Percentiles rank a stretch among this genome's conserved stretches.
These are phyloP conservation scores for Panurus biarmicus DNA, from an alignment of 2,113 vertebrate species.

Conservation along the genomic window DNA sequence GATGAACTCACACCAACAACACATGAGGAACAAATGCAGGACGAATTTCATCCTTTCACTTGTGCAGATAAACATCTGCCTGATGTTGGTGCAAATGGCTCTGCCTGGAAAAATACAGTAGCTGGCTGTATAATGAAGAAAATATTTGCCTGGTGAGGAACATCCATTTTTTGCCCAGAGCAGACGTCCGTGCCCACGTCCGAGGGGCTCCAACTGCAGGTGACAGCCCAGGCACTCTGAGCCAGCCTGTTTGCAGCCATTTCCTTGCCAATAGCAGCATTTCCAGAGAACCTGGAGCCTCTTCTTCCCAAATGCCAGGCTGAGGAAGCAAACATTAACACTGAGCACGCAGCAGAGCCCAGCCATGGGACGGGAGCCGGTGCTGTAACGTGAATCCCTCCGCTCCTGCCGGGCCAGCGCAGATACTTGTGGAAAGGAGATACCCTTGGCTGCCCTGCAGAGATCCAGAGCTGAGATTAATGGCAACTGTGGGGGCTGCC, in stretches of 20 bases:
- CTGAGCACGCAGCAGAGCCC: not conserved
- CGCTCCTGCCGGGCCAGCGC: not conserved
- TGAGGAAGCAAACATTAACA: slow-evolving; percentile 41
- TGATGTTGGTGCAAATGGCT: not conserved
- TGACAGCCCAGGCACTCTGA: not conserved
- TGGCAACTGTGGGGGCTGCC: slow-evolving; percentile 35
- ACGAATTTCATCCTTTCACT: not conserved
- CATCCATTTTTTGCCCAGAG: not conserved
- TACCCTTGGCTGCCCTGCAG: slow-evolving; percentile 45
- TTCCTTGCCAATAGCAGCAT: not conserved
- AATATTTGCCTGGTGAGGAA: not conserved
- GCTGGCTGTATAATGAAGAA: not conserved
- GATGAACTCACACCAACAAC: not conserved
- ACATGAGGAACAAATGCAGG: not conserved
- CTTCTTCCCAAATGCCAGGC: not conserved
- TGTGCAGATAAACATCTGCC: not conserved
- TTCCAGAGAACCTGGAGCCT: not conserved
- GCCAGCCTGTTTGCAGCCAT: not conserved
- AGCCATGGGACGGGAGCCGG: not conserved
- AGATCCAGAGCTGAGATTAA: slow-evolving; percentile 41
- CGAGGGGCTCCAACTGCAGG: not conserved
- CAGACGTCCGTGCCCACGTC: not conserved
- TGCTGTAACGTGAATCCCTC: slow-evolving; percentile 10
- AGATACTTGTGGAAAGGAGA: slow-evolving; percentile 32
- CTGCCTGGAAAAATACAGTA: not conserved